A percentile compares a stretch with the other conserved stretches of the same genome.
Evolutionary conservation across 2,113 vertebrate genomes (phyloP).

Genomic region (Lates calcarifer): DNA sequence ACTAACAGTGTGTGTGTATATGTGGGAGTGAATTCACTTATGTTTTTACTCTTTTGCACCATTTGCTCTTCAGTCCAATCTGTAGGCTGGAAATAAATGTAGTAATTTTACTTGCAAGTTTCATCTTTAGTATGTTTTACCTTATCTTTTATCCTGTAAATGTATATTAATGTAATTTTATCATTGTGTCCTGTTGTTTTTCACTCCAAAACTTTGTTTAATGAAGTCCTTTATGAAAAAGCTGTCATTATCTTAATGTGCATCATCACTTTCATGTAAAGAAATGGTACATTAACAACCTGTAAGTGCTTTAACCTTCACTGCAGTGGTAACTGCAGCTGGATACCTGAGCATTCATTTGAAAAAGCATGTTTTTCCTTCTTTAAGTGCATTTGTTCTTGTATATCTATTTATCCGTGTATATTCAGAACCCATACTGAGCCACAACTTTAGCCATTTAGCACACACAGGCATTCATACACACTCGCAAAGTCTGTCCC

Average conservation of each 20-base stretch:
- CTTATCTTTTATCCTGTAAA: not conserved
- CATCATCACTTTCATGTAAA: constrained; percentile 21
- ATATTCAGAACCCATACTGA: constrained; percentile 58
- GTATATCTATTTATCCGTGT: constrained; percentile 32
- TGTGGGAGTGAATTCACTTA: not conserved
- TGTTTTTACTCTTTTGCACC: not conserved
- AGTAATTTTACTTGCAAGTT: too few species aligned
- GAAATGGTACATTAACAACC: not conserved
- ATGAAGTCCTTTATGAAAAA: constrained; percentile 2
- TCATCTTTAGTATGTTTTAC: not conserved
- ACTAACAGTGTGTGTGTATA: not conserved
- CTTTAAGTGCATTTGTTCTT: constrained; percentile 50
- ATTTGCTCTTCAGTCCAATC: constrained; percentile 8
- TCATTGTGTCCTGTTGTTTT: not conserved
- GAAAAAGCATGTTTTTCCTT: constrained; percentile 2
- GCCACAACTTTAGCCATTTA: constrained; percentile 48
- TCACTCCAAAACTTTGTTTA: not conserved
- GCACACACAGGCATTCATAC: not conserved
- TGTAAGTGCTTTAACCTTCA: constrained; percentile 36
- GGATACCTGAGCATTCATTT: constrained; percentile 16
- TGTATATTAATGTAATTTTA: not conserved
- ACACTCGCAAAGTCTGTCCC: constrained; percentile 36
- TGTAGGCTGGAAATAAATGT: not conserved
- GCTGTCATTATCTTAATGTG: constrained; percentile 18
- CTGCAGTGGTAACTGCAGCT: constrained; percentile 21